Evolutionary conservation across 1,140 invertebrate genomes (phyloP).

Genomic region (Triops cancriformis): DNA sequence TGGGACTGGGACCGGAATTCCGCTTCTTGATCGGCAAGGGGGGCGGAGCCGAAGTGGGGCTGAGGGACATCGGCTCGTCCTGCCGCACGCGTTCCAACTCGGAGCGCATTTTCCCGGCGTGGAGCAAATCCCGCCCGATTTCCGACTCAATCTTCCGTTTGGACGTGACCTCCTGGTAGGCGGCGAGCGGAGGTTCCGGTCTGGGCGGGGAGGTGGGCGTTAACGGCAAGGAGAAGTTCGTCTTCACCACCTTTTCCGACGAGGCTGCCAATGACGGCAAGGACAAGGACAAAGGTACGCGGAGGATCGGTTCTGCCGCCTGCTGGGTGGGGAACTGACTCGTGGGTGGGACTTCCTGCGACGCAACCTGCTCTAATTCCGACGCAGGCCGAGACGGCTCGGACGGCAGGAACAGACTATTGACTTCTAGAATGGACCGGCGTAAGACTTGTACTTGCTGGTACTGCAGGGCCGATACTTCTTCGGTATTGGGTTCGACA

Average conservation of each 20-base stretch:
- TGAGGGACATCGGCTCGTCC: background rate
- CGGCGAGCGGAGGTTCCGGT: background rate
- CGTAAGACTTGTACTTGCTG: constrained; percentile 65
- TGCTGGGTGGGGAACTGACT: background rate
- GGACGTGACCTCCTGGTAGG: constrained; percentile 23
- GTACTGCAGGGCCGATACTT: constrained; percentile 45
- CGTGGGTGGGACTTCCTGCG: background rate
- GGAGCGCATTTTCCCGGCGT: constrained; percentile 44
- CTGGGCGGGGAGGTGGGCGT: constrained; percentile 5
- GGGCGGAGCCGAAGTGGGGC: background rate
- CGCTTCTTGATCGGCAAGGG: background rate
- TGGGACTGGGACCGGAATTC: background rate
- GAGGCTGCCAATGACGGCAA: constrained; percentile 19
- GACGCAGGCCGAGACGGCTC: too few species aligned
- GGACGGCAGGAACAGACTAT: constrained; percentile 46
- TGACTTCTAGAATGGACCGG: constrained; percentile 62
- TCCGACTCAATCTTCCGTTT: constrained; percentile 47
- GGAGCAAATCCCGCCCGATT: constrained; percentile 46
- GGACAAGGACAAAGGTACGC: constrained; percentile 20
- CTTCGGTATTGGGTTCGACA: constrained; percentile 33
- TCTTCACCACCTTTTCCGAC: background rate
- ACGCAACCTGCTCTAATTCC: background rate
- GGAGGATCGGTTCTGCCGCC: background rate
- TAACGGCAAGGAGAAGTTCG: background rate
- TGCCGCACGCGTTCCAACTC: constrained; percentile 40